Conservation (phyloP, 2,113 vertebrate genomes). For the rat (Rattus norvegicus) region DNA sequence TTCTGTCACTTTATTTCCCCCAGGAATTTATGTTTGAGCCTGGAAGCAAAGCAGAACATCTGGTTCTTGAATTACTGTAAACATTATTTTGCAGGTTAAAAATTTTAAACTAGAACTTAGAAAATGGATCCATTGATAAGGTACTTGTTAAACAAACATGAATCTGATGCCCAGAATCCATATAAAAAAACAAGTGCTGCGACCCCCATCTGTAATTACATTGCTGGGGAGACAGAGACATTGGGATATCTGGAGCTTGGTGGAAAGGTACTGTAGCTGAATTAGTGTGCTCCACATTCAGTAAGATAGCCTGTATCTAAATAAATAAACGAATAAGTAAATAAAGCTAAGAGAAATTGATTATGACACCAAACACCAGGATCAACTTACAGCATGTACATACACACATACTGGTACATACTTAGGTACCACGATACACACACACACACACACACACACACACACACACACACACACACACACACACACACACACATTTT, state of each 20-base stretch:
- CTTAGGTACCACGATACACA: no score
- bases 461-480: background rate
- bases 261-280: background rate
- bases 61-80: slow-evolving; percentile 61
- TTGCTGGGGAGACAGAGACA: background rate
- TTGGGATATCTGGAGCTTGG: background rate
- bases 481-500: background rate
- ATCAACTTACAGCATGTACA: no score
- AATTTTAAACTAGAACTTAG: background rate
- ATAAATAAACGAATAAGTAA: background rate
- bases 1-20: background rate
- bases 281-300: background rate
- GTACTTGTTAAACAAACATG: background rate
- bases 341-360: background rate
- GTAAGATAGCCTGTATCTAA: background rate
- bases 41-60: slow-evolving; percentile 38
- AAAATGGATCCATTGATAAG: background rate
- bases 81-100: slow-evolving; percentile 33
- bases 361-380: background rate
- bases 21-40: slow-evolving; percentile 72
- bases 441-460: no score
- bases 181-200: no score
- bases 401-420: background rate
- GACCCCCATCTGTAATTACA: background rate
- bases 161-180: background rate